Base-by-base conservation (phyloP, 2,888 invertebrate genomes). In the Synergus itoensis region DNA sequence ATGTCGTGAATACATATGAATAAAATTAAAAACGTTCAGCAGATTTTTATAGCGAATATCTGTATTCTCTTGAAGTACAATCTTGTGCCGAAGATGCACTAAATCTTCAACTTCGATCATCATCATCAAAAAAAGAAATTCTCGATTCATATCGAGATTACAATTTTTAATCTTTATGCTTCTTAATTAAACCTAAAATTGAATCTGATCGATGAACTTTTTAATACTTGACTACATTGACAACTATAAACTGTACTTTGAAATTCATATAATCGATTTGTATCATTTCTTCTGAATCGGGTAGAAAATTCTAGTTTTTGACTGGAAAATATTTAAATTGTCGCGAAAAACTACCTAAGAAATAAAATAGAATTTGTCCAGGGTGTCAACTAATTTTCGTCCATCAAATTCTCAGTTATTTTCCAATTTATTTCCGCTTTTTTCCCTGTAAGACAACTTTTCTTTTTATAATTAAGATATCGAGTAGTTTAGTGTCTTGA, bases 401-500 rank as follows among this genome's bases (percentile, higher is more conserved):
- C 7, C 36, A 36, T 7, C 0, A 36, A 36, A 5, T 4, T 7
- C 5, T 7, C 36, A 5, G 36, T 36, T 36, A 36, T 36, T 36
- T 36, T 7, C 36, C 5, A 36, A 7, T 5, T 36, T 36, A 36
- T 36, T 36, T 7, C 5, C 0, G 36, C 5, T 36, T 36, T 36
- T 36, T 36, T 36, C 36, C 5, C 36, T 36, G 36, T 36, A 36
- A 7, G 36, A 7, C 5, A 4, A 36, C 0, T 36, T 5, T 36
- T 36, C 3, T 36, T 4, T 5, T 4, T 5, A 36, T 36, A 5
- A 36, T 5, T 7, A 36, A 36, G 36, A 36, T 7, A 36, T 36
- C 36, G 36, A 7, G 4, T 21, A 21, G 62, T 82, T 93, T 92
- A 96, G 92, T 96, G 96, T 88, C 96, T 93, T 84, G 95, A 95